Conservation (phyloP, 1,140 invertebrate genomes). For the Nixonia krombeini region DNA sequence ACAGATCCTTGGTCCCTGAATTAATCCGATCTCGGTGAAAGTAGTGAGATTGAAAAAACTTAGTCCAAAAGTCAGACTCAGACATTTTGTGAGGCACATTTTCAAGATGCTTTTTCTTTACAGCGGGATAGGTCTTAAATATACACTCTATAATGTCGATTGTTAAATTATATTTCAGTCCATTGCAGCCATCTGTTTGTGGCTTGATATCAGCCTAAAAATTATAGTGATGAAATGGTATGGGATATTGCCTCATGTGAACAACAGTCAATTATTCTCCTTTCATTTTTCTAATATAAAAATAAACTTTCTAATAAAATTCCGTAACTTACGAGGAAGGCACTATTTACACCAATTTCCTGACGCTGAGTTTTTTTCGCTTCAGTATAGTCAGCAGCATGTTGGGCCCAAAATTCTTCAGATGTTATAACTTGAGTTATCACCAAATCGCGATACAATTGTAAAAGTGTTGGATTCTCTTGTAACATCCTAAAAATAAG, state of each 20-base stretch:
- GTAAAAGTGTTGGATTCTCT: conserved; percentile 85
- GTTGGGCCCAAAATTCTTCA: conserved; percentile 96
- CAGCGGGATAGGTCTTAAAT: conserved; percentile 99
- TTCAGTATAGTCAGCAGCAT: conserved; percentile 84
- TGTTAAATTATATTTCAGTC: conserved; percentile 97
- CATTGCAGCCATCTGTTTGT: conserved; percentile 97
- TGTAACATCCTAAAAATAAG: conserved; percentile 78
- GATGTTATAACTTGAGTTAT: conserved; percentile 93
- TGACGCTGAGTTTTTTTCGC: conserved; percentile 81
- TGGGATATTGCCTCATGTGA: too few relatives aligned
- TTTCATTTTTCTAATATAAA: not conserved
- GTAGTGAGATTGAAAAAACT: conserved; percentile 99
- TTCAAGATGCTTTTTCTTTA: conserved; percentile 96
- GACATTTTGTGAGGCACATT: conserved; percentile 96
- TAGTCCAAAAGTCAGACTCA: conserved; percentile 98
- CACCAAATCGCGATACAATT: conserved; percentile 93
- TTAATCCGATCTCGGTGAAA: conserved; percentile 97
- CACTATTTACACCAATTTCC: conserved; percentile 81
- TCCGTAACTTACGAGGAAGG: conserved; percentile 61
- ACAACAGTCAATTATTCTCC: conserved; percentile 15
- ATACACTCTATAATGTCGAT: conserved; percentile 97
- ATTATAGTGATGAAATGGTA: too few relatives aligned
- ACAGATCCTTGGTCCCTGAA: conserved; percentile 91
- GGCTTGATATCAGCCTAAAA: conserved; percentile 93
- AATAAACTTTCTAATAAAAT: too few relatives aligned